These are phyloP conservation scores for Leptinotarsa haldemani DNA, from an alignment of 2,888 invertebrate species.

Conservation along the genomic window DNA sequence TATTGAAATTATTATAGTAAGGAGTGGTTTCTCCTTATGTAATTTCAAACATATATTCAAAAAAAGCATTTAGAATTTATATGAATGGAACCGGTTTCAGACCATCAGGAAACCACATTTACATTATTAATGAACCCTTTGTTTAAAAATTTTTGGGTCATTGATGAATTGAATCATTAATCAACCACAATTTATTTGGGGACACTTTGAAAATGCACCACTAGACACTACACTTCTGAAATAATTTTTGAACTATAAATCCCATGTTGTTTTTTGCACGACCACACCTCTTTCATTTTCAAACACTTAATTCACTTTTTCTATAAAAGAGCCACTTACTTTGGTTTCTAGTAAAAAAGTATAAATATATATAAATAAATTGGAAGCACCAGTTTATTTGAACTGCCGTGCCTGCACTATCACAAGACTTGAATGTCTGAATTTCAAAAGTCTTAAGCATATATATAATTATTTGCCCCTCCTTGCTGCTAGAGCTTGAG, in stretches of 20 bases:
- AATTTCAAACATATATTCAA: slow-evolving; percentile 19
- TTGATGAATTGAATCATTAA: too few species aligned
- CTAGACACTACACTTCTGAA: slow-evolving; percentile 21
- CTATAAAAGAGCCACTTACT: slow-evolving; percentile 50
- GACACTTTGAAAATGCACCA: slow-evolving; percentile 25
- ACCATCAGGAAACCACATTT: slow-evolving; percentile 36
- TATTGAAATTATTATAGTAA: neutral
- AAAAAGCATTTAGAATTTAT: neutral
- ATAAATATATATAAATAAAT: slow-evolving; percentile 50
- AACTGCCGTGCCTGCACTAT: slow-evolving; percentile 56
- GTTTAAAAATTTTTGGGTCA: too few species aligned
- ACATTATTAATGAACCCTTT: too few species aligned
- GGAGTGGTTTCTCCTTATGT: neutral
- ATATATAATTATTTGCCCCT: slow-evolving; percentile 70
- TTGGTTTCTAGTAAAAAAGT: slow-evolving; percentile 55
- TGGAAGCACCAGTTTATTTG: slow-evolving; percentile 54
- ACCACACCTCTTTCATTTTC: slow-evolving; percentile 42
- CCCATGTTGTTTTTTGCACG: slow-evolving; percentile 32
- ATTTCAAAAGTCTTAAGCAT: slow-evolving; percentile 58
- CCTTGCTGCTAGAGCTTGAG: slow-evolving; percentile 64
- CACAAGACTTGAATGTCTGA: slow-evolving; percentile 62
- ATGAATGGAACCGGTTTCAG: neutral
- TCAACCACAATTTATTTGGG: too few species aligned
- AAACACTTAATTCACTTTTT: slow-evolving; percentile 39
- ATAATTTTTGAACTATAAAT: slow-evolving; percentile 25